Conservation (phyloP, 2,888 invertebrate species). For the Eueremaeus valkanovi region DNA sequence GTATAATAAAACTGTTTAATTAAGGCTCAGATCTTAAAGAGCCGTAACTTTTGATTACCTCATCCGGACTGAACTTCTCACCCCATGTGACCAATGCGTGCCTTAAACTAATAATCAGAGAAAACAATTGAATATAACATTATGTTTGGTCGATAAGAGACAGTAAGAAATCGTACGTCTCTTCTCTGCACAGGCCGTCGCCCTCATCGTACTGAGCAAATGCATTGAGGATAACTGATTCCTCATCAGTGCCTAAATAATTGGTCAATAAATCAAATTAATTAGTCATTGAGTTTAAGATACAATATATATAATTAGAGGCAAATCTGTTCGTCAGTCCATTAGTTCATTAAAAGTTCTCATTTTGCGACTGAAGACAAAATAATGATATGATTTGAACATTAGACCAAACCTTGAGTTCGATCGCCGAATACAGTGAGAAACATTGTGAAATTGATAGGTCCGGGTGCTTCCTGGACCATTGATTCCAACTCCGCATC, state of each 20-base stretch:
- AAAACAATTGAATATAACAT: not conserved
- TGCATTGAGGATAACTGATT: slow-evolving; percentile 84
- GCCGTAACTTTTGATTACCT: slow-evolving; percentile 41
- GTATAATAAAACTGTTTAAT: not conserved
- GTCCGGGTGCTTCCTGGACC: slow-evolving; percentile 80
- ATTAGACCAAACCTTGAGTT: slow-evolving; percentile 75
- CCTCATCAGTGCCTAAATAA: slow-evolving; percentile 71
- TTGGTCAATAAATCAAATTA: not conserved
- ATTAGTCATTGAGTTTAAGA: slow-evolving; percentile 1
- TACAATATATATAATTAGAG: too few species aligned
- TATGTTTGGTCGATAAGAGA: not conserved
- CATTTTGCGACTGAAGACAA: not conserved
- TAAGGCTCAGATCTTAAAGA: not conserved
- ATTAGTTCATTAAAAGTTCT: not conserved
- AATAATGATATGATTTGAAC: not conserved
- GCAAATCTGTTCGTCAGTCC: too few species aligned
- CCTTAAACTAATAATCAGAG: slow-evolving; percentile 61
- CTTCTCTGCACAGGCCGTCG: slow-evolving; percentile 52
- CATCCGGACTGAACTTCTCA: slow-evolving; percentile 68
- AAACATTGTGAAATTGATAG: slow-evolving; percentile 92
- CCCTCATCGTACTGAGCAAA: slow-evolving; percentile 86
- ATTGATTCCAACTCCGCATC: slow-evolving; percentile 89
- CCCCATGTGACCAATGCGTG: slow-evolving; percentile 89
- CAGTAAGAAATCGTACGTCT: slow-evolving; percentile 46
- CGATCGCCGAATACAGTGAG: slow-evolving; percentile 85